A percentile compares a stretch with the other conserved stretches of the same genome.
phyloP scores from a whole-genome alignment of 2,888 invertebrate species.

The Eurytoma adleriae region DNA sequence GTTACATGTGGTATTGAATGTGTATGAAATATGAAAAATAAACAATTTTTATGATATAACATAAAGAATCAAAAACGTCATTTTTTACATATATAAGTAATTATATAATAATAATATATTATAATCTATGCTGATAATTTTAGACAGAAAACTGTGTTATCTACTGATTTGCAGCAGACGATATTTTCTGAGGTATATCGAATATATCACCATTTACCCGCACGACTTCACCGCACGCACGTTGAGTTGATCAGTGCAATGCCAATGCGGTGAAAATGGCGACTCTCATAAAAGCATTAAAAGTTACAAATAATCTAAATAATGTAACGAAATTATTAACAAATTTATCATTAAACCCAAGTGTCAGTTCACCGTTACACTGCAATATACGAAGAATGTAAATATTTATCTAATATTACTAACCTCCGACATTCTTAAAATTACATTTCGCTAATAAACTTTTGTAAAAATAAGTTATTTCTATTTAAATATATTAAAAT shows the following conservation, averaged over 20 bases:
- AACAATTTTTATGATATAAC: too few species aligned
- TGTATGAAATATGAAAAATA: too few species aligned
- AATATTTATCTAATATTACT: background rate
- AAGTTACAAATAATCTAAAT: conserved; percentile 61
- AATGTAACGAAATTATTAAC: conserved; percentile 65
- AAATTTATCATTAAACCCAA: conserved; percentile 61
- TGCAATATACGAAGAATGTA: conserved; percentile 50
- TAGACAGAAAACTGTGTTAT: too few species aligned
- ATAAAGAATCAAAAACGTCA: too few species aligned
- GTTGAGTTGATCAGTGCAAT: background rate
- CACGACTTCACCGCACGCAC: too few species aligned
- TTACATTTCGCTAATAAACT: background rate
- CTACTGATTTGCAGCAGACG: too few species aligned
- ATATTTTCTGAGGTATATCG: too few species aligned
- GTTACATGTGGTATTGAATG: too few species aligned
- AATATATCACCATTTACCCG: too few species aligned
- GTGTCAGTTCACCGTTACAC: conserved; percentile 29
- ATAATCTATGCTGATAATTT: too few species aligned
- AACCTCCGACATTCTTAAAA: background rate
- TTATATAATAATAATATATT: too few species aligned
- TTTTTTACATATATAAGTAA: too few species aligned
- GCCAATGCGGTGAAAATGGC: conserved; percentile 64
- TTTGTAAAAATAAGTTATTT: background rate
- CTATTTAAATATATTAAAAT: background rate
- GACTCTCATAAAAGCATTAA: conserved; percentile 62